Base-by-base conservation (phyloP, 2,797 vertebrate species). In the Lophius americanus region DNA sequence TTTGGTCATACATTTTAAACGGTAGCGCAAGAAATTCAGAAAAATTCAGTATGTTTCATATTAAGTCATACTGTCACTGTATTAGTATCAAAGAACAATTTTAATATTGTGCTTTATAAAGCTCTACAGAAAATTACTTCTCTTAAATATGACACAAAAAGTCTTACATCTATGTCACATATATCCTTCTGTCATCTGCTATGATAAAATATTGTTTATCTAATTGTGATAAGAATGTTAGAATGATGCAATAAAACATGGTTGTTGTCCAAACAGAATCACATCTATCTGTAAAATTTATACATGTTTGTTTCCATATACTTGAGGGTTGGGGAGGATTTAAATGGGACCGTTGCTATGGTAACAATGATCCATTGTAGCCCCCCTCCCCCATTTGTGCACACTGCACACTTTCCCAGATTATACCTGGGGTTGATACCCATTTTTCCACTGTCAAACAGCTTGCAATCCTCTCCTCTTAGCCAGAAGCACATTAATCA, bases 271-370 rank as follows among this genome's bases (percentile, higher is more conserved):
- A 10, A 44, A 44, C 9, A 44, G 10, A 44, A 44, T 44, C 10
- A 11, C 37, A 44, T 44, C 12, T 11, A 3, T 4, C 10, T 44
- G 4, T 12, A 44, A 44, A 44, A 11, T 11, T 32, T 23, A 23
- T 23, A 23, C 23, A 23, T 7, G 50, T 33, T 50, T 53, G 35
- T 43, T 51, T 58, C 4, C 54, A 44, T 57, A 60, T 52, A 9
- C 43, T 48, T 5, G 11, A 4, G n/a, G 4, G 5, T 12, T 48
- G 9, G 36, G 32, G 49, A 38, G 10, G 51, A 52, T 14, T 55
- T 38, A 68, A 90, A 86, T 80, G 60, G 74, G 80, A 71, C 48
- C 39, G 78, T 90, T 89, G 68, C 81, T 79, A 87, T 85, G 81
- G 82, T 65, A 76, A 84, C 60, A 55, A 70, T 7, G 3, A 58